A percentile compares a stretch with the other conserved stretches of the same genome.
Evolutionary conservation across 2,888 invertebrate species (phyloP).

Genomic region (Brenthis daphne): DNA sequence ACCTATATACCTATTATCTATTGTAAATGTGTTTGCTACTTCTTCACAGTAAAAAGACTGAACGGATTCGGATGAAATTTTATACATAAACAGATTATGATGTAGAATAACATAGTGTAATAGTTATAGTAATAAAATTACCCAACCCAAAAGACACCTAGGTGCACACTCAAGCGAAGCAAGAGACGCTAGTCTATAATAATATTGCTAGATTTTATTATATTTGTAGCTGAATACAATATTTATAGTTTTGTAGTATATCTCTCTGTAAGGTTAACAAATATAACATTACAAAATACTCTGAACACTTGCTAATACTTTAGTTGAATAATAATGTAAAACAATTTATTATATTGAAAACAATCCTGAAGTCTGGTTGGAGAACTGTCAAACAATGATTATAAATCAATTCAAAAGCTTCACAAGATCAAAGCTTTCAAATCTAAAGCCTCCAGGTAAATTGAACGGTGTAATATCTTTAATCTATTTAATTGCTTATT

Average conservation of each 20-base stretch:
- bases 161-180: too few species aligned
- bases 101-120: too few species aligned
- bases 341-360: slow-evolving; percentile 39
- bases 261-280: background rate
- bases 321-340: slow-evolving; percentile 22
- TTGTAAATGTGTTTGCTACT: too few species aligned
- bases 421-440: slow-evolving; percentile 68
- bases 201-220: too few species aligned
- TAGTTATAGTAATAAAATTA: too few species aligned
- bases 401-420: slow-evolving; percentile 64
- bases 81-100: too few species aligned
- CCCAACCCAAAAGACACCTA: too few species aligned
- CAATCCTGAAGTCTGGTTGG: slow-evolving; percentile 45
- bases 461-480: slow-evolving; percentile 73
- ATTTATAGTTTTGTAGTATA: background rate
- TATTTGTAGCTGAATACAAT: too few species aligned
- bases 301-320: slow-evolving; percentile 2
- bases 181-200: too few species aligned
- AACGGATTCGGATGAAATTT: too few species aligned
- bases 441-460: slow-evolving; percentile 54
- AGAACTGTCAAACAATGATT: slow-evolving; percentile 69
- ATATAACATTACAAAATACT: slow-evolving; percentile 4
- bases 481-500: slow-evolving; percentile 80
- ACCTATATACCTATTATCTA: too few species aligned
- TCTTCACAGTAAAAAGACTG: too few species aligned